Evolutionary conservation across 2,113 vertebrate genomes (phyloP).

Genomic region (Ramphastos sulfuratus): DNA sequence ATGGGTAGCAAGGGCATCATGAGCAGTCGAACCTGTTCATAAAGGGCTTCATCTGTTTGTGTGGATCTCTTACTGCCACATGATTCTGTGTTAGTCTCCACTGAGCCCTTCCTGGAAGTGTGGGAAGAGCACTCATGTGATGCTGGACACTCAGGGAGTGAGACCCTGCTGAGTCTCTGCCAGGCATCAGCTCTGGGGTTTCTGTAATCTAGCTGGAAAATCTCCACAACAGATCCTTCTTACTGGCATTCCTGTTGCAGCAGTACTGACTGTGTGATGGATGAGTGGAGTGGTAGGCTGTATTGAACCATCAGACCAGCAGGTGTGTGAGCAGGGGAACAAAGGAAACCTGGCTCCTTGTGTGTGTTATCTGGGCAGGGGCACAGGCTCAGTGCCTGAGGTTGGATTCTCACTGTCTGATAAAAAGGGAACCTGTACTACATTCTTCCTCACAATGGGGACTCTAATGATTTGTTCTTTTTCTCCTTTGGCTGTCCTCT

Average conservation of each 20-base stretch:
- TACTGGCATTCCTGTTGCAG: rapidly evolving
- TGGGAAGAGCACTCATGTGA: neutral
- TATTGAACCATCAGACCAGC: neutral
- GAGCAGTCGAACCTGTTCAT: neutral
- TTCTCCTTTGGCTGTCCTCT: neutral
- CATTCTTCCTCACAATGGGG: neutral
- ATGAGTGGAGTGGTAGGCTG: neutral
- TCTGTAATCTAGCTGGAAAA: neutral
- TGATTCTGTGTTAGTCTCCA: neutral
- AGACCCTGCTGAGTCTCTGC: neutral
- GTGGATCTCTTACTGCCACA: neutral
- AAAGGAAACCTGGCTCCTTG: neutral
- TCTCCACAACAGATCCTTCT: neutral
- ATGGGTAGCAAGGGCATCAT: neutral
- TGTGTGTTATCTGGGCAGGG: neutral
- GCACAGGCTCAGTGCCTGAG: neutral
- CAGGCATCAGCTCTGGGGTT: neutral
- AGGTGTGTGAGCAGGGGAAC: neutral
- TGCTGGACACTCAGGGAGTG: neutral
- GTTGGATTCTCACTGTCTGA: neutral
- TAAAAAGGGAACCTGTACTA: neutral
- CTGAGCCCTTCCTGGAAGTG: neutral
- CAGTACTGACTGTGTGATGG: neutral
- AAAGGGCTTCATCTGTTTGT: neutral
- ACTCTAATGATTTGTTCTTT: neutral